Base-by-base conservation (phyloP, 2,888 invertebrate species). In the Leptogaster cylindrica region DNA sequence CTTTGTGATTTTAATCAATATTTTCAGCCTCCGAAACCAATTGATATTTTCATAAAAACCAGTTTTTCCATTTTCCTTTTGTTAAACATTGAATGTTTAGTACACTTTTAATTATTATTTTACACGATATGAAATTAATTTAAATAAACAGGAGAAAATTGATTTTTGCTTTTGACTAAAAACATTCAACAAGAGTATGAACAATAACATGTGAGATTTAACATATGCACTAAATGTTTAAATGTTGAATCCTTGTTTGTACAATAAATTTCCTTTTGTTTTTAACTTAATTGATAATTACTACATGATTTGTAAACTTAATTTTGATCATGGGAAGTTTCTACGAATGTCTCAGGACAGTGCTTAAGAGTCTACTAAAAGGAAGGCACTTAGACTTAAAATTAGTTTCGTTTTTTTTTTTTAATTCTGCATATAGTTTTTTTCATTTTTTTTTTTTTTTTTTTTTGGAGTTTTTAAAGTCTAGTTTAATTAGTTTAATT, bases 321-420 rank as follows among this genome's bases (percentile, higher is more conserved):
- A 33, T 10, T 64, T 28, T 67, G 25, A 28, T 36, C 28, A 39
- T 44, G 63, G 41, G 41, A 63, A 67, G 51, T 20, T 46, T 25
- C 46, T 8, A n/a, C 46, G 20, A 25, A 8, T 25, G 46, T 20
- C 25, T 20, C 46, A 12, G 20, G 25, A 46, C 51, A 41, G 63
- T 14, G 41, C 69, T 69, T 69, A 69, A n/a, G 16, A 46, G 16
- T 61, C 61, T 61, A 61, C 63, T 69, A 36, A 44, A 31, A 48
- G 63, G 50, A 69, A 69, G 69, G 69, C 69, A 69, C 69, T 69
- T 69, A 69, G 48, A 69, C 66, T 69, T 69, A 67, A 67, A 58
- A 55, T 55, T 41, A 64, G 8, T 58, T 58, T 10, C 52, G 18
- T 61, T 41, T 68, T 48, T 51, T 41, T 20, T 44, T n/a, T n/a